These are phyloP conservation scores for Diarsia brunnea DNA, from an alignment of 2,888 invertebrate genomes.

Conservation along the genomic window DNA sequence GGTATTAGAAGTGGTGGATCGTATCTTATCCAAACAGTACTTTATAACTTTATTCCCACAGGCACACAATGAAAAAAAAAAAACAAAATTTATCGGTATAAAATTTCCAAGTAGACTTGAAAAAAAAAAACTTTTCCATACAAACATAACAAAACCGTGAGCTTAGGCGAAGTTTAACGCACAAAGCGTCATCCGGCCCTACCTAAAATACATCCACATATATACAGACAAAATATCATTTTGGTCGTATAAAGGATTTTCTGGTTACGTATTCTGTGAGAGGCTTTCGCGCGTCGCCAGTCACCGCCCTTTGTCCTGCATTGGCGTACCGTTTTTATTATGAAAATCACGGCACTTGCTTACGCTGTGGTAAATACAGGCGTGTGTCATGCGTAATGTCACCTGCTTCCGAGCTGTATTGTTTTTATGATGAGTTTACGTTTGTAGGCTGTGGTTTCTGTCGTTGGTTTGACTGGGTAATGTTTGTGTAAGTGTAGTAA, in stretches of 20 bases:
- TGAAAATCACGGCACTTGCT: slow-evolving; percentile 68
- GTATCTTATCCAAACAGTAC: slow-evolving; percentile 8
- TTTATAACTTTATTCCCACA: background rate
- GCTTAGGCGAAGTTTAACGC: slow-evolving; percentile 46
- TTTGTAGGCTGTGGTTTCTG: slow-evolving; percentile 23
- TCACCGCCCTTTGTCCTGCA: slow-evolving; percentile 66
- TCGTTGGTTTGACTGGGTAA: background rate
- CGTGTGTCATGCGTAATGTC: slow-evolving; percentile 64
- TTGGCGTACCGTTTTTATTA: slow-evolving; percentile 66
- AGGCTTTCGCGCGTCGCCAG: slow-evolving; percentile 60
- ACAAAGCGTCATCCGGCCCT: slow-evolving; percentile 51
- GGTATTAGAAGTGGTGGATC: background rate
- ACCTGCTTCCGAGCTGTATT: slow-evolving; percentile 55
- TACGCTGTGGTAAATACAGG: slow-evolving; percentile 54
- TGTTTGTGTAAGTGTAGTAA: slow-evolving; percentile 3
- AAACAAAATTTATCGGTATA: background rate
- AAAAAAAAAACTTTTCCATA: background rate
- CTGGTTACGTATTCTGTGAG: slow-evolving; percentile 67
- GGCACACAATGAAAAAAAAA: background rate
- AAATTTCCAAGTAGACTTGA: background rate
- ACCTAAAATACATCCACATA: slow-evolving; percentile 21
- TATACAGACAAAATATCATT: slow-evolving; percentile 59
- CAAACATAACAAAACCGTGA: slow-evolving; percentile 28
- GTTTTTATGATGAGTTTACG: slow-evolving; percentile 53
- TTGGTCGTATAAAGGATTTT: slow-evolving; percentile 60